phyloP scores from a whole-genome alignment of 1,140 invertebrate genomes.

The Euwallacea similis region DNA sequence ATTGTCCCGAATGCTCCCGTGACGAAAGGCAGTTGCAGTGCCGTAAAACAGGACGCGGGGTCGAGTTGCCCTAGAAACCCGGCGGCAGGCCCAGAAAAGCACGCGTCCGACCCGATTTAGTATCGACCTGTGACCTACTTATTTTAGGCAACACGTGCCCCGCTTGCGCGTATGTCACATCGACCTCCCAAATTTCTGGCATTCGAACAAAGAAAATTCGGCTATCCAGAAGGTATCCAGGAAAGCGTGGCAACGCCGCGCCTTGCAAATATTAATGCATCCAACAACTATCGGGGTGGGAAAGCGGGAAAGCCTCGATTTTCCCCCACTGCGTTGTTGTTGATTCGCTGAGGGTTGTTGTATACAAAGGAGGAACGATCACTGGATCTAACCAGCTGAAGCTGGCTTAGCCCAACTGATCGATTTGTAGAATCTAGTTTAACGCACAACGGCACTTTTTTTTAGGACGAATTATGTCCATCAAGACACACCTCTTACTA shows the following conservation, averaged over 20 bases:
- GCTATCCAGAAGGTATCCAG: background rate
- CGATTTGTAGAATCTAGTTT: no score
- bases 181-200: no score
- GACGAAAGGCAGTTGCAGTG: slow-evolving; percentile 17
- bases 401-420: background rate
- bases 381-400: background rate
- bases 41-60: slow-evolving; percentile 40
- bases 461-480: no score
- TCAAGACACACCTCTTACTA: no score
- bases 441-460: no score
- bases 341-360: background rate
- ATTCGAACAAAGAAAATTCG: background rate
- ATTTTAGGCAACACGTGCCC: slow-evolving; percentile 49
- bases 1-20: background rate
- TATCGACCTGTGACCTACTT: slow-evolving; percentile 54
- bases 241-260: background rate
- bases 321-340: background rate
- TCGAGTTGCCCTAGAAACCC: slow-evolving; percentile 48
- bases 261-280: slow-evolving; percentile 10
- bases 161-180: background rate
- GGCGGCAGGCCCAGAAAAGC: slow-evolving; percentile 44
- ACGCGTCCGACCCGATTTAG: slow-evolving; percentile 51
- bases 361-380: background rate
- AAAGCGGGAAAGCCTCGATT: slow-evolving; percentile 2
- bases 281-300: background rate